Base-by-base conservation (phyloP, 2,113 vertebrate species). In the Ramphastos sulfuratus region DNA sequence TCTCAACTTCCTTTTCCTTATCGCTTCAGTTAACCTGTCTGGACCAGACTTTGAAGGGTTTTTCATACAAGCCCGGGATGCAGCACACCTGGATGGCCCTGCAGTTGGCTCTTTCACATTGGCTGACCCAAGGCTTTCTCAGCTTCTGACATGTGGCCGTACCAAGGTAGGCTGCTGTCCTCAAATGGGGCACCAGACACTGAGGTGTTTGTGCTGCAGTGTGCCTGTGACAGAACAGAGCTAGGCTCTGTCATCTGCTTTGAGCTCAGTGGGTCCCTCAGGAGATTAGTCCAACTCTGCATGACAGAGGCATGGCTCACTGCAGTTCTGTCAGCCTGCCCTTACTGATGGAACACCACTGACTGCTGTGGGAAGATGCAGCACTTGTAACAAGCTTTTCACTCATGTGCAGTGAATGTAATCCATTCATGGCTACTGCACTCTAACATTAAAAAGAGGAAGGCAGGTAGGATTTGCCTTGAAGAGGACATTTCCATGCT, bases 21-120 rank as follows among this genome's bases (percentile, higher is more conserved):
- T 82, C 90, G 48, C 89, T 76, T 59, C 92, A 99, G 98, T 99
- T 61, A 96, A 87, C 31, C 75, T 99, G 77, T 97, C 96, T 75
- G 98, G 96, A n/a, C 94, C 90, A 11, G 67, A 82, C 21, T 99
- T 99, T 96, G 95, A 87, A 91, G 99, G 99, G 19, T 99, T 99
- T 85, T 97, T 99, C 30, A 66, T 99, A 15, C 98, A 99, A 97
- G 98, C 98, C 21, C 96, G 98, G 15, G 74, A 98, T 76, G 97
- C 97, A 33, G 96, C 93, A 6, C 78, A 96, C 39, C 69, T 96
- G 70, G 83, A 66, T 17, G 86, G 93, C 14, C 73, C 94, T 65
- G 93, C 98, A 13, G 16, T 98, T 59, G 99, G 99, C 14, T 97
- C 96, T 59, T 99, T 99, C 60, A 50, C 72, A 6, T 64, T 99